Evolutionary conservation across 2,113 vertebrate species (phyloP).

Genomic region (Amphiprion ocellaris): DNA sequence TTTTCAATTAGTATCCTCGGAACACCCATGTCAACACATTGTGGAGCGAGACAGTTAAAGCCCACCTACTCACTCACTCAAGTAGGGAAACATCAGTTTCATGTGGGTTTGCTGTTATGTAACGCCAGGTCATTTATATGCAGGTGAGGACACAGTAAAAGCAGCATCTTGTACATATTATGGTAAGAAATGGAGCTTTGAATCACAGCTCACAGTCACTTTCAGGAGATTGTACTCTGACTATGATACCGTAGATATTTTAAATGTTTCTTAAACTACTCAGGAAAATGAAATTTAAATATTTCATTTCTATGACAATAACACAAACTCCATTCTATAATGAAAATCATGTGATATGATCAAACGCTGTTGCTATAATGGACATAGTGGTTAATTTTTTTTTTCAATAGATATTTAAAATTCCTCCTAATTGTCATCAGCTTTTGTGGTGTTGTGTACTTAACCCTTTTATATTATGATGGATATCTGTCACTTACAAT

Average conservation of each 20-base stretch:
- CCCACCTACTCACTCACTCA: not conserved
- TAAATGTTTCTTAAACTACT: too few relatives aligned
- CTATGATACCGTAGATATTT: not conserved
- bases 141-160: conserved; percentile 5
- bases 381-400: too few relatives aligned
- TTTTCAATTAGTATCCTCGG: not conserved
- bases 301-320: not conserved
- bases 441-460: too few relatives aligned
- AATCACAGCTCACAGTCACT: too few relatives aligned
- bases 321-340: not conserved
- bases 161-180: not conserved
- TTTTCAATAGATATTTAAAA: not conserved
- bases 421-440: too few relatives aligned
- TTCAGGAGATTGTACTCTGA: too few relatives aligned
- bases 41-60: conserved; percentile 18
- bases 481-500: too few relatives aligned
- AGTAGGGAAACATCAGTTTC: not conserved
- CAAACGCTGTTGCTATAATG: not conserved
- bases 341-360: not conserved
- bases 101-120: not conserved
- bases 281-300: too few relatives aligned
- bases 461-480: too few relatives aligned
- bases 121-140: conserved; percentile 15
- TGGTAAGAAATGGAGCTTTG: too few relatives aligned
- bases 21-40: conserved; percentile 6